These are phyloP conservation scores for Phymanthus crucifer DNA, from an alignment of 92 coral and sea anemone species.

Conservation along the genomic window DNA sequence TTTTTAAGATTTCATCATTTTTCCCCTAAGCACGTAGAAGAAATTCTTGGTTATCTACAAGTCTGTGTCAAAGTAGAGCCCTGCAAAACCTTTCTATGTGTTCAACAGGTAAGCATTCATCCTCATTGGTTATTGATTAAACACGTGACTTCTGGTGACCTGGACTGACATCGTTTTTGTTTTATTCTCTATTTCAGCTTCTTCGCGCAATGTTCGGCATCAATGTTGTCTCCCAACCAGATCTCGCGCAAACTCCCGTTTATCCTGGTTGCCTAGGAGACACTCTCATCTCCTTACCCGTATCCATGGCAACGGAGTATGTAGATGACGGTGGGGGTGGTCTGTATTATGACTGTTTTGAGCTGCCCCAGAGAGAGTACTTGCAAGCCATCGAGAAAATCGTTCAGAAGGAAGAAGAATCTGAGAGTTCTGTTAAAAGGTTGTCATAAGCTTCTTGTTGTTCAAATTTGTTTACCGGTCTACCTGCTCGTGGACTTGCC, in stretches of 20 bases:
- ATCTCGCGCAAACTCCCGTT: conserved; percentile 56
- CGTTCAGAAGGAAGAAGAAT: conserved; percentile 50
- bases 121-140: not conserved
- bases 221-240: conserved; percentile 86
- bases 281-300: conserved; percentile 68
- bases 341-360: conserved; percentile 73
- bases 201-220: conserved; percentile 97
- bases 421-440: conserved; percentile 52
- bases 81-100: conserved; percentile 79
- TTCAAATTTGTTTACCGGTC: too few relatives aligned
- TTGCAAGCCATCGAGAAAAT: conserved; percentile 65
- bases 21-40: conserved; percentile 99
- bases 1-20: too few relatives aligned
- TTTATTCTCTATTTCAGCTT: conserved; percentile 60
- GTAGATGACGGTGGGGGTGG: conserved; percentile 43
- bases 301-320: conserved; percentile 29
- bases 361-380: conserved; percentile 52
- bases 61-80: conserved; percentile 81
- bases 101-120: conserved; percentile 81
- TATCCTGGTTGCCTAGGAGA: conserved; percentile 70
- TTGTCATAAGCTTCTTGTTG: too few relatives aligned
- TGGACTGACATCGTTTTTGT: not conserved
- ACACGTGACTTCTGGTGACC: not conserved
- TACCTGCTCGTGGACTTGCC: too few relatives aligned
- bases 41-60: conserved; percentile 91